phyloP scores from a whole-genome alignment of 2,113 vertebrate species.

The Pomatorhinus ruficollis region DNA sequence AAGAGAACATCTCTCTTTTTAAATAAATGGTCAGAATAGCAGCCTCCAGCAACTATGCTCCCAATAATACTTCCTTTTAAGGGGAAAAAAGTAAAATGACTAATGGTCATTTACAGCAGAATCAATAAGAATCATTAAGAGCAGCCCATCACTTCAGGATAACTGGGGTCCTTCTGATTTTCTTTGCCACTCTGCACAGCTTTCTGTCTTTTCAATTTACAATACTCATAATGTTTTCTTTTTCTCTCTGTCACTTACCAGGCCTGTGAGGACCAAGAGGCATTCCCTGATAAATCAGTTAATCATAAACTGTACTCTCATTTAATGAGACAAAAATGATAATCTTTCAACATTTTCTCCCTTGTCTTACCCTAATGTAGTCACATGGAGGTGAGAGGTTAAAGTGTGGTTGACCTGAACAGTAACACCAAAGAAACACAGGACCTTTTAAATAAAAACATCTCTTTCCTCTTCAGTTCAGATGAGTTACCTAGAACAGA shows the following conservation, averaged over 20 bases:
- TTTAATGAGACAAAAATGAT: neutral
- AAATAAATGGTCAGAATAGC: neutral
- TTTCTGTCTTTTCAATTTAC: neutral
- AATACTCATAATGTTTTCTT: neutral
- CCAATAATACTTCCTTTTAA: neutral
- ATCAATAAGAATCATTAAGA: neutral
- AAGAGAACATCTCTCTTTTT: neutral
- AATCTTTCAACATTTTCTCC: neutral
- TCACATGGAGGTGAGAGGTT: neutral
- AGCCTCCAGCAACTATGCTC: neutral
- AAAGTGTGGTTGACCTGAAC: neutral
- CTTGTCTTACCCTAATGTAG: neutral
- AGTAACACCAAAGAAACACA: neutral
- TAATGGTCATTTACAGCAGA: neutral
- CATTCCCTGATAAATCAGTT: neutral
- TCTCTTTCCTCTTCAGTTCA: conserved; percentile 1
- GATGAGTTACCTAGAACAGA: neutral
- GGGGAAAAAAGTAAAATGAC: neutral
- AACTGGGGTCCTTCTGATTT: neutral
- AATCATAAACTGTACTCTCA: neutral
- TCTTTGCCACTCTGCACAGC: neutral
- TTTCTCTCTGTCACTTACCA: neutral
- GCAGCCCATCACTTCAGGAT: neutral
- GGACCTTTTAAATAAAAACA: neutral
- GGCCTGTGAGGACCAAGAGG: neutral